These are phyloP conservation scores for Sebastolobus altivelis DNA, from an alignment of 2,797 vertebrate genomes.

Conservation along the genomic window DNA sequence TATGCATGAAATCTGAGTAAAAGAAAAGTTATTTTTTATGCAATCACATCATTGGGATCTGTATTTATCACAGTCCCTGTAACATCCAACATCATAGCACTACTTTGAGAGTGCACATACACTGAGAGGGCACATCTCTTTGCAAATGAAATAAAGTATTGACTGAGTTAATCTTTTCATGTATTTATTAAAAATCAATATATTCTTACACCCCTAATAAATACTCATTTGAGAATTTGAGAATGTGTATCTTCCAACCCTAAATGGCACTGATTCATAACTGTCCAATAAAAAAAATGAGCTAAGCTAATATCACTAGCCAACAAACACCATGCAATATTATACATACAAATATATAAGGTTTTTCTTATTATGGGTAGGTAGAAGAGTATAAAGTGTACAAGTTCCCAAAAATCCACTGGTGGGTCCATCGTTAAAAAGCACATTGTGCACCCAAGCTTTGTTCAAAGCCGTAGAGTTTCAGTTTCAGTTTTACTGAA, in stretches of 20 bases:
- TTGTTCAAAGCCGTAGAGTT: not conserved
- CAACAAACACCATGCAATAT: not conserved
- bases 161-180: no score
- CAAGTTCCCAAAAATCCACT: not conserved
- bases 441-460: not conserved
- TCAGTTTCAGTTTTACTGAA: slow-evolving; percentile 2
- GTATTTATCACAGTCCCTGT: not conserved
- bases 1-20: not conserved
- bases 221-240: not conserved
- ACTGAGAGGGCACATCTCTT: no score
- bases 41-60: not conserved
- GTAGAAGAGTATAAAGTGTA: not conserved
- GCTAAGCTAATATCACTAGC: not conserved
- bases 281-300: not conserved
- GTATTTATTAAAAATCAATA: no score
- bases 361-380: not conserved
- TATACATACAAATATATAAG: not conserved
- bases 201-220: not conserved
- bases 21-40: not conserved
- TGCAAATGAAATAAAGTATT: no score
- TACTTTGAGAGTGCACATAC: no score
- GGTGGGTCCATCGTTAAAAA: not conserved
- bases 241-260: not conserved
- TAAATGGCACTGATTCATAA: not conserved
- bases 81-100: not conserved